These are phyloP conservation scores for Drosophila repletoides DNA, from an alignment of 1,140 invertebrate genomes.

Conservation along the genomic window DNA sequence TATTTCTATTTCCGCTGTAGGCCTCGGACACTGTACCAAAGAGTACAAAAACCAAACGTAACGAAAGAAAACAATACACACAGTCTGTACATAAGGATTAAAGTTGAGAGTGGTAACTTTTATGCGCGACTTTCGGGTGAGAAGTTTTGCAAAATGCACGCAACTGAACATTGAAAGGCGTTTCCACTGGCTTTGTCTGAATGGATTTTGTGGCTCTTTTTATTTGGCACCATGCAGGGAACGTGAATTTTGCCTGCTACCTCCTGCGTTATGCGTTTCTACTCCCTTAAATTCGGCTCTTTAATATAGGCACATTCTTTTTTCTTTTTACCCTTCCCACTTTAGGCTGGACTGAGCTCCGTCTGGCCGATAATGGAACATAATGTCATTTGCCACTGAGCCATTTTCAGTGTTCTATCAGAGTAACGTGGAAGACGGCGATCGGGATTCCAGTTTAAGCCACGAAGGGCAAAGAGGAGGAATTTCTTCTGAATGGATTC, in stretches of 20 bases:
- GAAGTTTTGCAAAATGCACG: slow-evolving; percentile 17
- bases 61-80: slow-evolving; percentile 51
- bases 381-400: slow-evolving; percentile 26
- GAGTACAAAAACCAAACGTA: slow-evolving; percentile 30
- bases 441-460: too few relatives aligned
- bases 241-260: slow-evolving; percentile 23
- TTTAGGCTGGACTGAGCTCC: slow-evolving; percentile 2
- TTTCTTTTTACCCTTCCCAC: not conserved
- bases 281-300: not conserved
- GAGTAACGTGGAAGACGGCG: too few relatives aligned
- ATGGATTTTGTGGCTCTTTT: slow-evolving; percentile 74
- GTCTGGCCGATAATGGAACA: slow-evolving; percentile 33
- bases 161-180: slow-evolving; percentile 29
- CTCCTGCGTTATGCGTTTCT: slow-evolving; percentile 25
- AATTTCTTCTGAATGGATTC: too few relatives aligned
- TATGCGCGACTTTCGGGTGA: slow-evolving; percentile 49
- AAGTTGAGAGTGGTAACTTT: slow-evolving; percentile 46
- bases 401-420: not conserved
- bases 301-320: slow-evolving; percentile 13
- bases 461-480: too few relatives aligned
- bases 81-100: slow-evolving; percentile 20
- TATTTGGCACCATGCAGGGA: slow-evolving; percentile 67
- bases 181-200: slow-evolving; percentile 51
- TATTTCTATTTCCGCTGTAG: slow-evolving; percentile 72
- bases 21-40: slow-evolving; percentile 42